Percentiles rank a stretch among this genome's conserved stretches.
phyloP scores from a whole-genome alignment of 2,113 vertebrate species.

The Pontoporia blainvillei region DNA sequence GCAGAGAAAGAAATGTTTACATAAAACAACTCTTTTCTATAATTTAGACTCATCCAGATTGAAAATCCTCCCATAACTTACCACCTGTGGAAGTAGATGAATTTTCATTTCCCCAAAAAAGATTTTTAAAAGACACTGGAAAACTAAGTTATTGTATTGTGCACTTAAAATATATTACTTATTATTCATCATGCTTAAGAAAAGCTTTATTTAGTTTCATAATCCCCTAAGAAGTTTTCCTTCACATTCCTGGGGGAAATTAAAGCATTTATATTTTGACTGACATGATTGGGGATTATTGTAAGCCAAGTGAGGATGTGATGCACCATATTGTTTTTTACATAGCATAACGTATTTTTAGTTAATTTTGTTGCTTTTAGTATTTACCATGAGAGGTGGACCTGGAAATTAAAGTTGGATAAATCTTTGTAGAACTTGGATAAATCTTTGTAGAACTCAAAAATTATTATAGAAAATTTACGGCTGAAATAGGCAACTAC shows the following conservation, averaged over 20 bases:
- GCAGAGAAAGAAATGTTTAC: background rate
- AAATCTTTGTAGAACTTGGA: background rate
- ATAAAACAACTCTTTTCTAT: slow-evolving; percentile 9
- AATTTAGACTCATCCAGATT: background rate
- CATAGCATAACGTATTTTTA: background rate
- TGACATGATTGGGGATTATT: background rate
- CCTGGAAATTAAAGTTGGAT: background rate
- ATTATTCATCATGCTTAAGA: background rate
- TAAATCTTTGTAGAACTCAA: background rate
- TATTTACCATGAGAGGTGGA: background rate
- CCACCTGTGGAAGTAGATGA: background rate
- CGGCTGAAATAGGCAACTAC: background rate
- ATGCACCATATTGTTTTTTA: background rate
- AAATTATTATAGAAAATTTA: background rate
- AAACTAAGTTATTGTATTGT: background rate
- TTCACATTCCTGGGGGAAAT: background rate
- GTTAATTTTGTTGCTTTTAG: background rate
- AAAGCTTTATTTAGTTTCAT: background rate
- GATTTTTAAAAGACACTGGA: background rate
- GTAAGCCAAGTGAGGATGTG: background rate
- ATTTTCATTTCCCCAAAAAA: background rate
- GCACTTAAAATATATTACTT: background rate
- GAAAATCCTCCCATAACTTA: background rate
- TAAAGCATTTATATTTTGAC: background rate
- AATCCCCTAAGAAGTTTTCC: background rate